Evolutionary conservation across 2,888 invertebrate species (phyloP), one percentile per base, ranked within the genome.

Genomic region (Mesorhabditis spiculigera): DNA sequence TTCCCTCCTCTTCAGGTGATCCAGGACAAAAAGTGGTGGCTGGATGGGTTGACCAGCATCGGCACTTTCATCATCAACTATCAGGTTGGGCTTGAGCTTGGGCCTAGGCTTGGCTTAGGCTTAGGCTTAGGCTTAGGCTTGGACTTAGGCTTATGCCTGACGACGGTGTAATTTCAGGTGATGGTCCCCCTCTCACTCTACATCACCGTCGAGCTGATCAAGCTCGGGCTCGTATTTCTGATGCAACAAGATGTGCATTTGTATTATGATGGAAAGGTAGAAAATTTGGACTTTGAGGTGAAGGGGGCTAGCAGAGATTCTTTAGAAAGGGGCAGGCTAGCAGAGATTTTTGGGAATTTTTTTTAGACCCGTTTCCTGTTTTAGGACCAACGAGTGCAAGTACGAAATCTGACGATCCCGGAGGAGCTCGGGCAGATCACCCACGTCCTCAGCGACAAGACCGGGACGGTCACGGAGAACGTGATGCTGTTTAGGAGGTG

Each of bases 161-260:
- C 28, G 28, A 28, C 28, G 28, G 28, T 28, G 28, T 3, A 28
- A 28, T 28, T 28, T 28, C 28, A 28, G 28, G 28, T 28, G 28
- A 28, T 97, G 92, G 95, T 97, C 86, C 97, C 97, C 0, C 89
- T 97, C 65, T 95, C 96, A 5, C 89, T 97, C 73, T 97, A 97
- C 88, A 96, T 97, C 68, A 94, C 95, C 4, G 91, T 97, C 84
- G 97, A 97, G 88, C 91, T 97, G 89, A 93, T 95, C 80, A 97
- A 96, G 88, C 90, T 96, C 74, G 90, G 93, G 71, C 96, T 97
- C 89, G 93, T 95, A 67, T 95, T 92, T 87, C 66, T 66, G 13
- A 66, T 66, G 16, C 16, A 66, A n/a, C 44, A 44, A 13, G 42
- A 44, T 13, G 13, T 66, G 44, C 16, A 66, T 13, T 13, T 66